Base-by-base conservation (phyloP, 2,888 invertebrate genomes). In the Caenorhabditis drosophilae region DNA sequence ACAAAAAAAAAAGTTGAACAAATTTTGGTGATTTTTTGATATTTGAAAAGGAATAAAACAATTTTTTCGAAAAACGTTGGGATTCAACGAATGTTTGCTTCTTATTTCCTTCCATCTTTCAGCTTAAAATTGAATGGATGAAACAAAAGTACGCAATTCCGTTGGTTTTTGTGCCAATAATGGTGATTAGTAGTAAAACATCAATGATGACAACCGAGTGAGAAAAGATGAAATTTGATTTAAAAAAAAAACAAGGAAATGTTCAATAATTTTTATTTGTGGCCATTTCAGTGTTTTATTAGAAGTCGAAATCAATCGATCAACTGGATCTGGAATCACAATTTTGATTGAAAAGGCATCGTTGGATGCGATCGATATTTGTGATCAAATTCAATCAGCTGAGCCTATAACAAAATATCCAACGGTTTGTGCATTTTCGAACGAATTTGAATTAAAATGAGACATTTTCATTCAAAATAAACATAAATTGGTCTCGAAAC, bases 51-150 rank as follows among this genome's bases (percentile, higher is more conserved):
- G n/a, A n/a, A n/a, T n/a, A n/a, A n/a, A n/a, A n/a, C n/a, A n/a
- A n/a, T n/a, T n/a, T n/a, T n/a, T n/a, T n/a, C n/a, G n/a, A n/a
- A n/a, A n/a, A n/a, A n/a, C n/a, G n/a, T n/a, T n/a, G n/a, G n/a
- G n/a, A n/a, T n/a, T n/a, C n/a, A n/a, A n/a, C n/a, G n/a, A n/a
- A n/a, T n/a, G n/a, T n/a, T n/a, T n/a, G n/a, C n/a, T n/a, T n/a
- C n/a, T n/a, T n/a, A n/a, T n/a, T n/a, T 22, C 11, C 7, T 20
- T 31, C 31, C 6, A 31, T 31, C 20, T 36, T 72, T 35, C 67
- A 80, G 77, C 44, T 80, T 2, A 47, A 64, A 40, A 54, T 80
- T 4, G 76, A 78, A 45, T 81, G 81, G 81, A 55, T 67, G 57
- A 68, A 66, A 18, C 44, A 67, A 23, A 31, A 36, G 7, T 78